Evolutionary conservation across 2,888 invertebrate species (phyloP).

Genomic region (Rotaria magnacalcarata): DNA sequence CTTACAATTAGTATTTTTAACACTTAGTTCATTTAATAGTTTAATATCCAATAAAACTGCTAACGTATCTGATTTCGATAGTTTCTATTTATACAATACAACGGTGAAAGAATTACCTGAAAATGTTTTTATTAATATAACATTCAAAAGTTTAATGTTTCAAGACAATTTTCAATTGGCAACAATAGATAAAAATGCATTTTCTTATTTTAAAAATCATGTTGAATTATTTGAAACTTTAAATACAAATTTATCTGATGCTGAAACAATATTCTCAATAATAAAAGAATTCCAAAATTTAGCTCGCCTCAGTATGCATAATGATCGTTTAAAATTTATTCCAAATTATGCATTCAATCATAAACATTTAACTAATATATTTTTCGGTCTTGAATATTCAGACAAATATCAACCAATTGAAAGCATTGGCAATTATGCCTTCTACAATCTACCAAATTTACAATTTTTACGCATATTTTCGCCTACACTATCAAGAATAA

Average conservation of each 20-base stretch:
- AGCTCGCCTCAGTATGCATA: neutral
- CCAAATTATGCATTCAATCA: slow-evolving; percentile 6
- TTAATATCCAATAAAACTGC: neutral
- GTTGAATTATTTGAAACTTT: neutral
- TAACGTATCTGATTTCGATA: neutral
- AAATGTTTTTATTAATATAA: slow-evolving; percentile 9
- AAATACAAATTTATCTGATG: slow-evolving; percentile 6
- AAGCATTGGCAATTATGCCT: neutral
- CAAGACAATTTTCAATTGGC: neutral
- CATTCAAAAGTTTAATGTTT: slow-evolving; percentile 1
- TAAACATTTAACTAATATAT: neutral
- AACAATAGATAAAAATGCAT: neutral
- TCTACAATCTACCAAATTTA: neutral
- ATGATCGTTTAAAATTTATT: neutral
- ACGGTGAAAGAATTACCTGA: neutral
- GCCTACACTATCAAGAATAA: neutral
- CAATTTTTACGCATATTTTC: neutral
- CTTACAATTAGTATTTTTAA: neutral
- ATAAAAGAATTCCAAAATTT: neutral
- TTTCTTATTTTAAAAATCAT: neutral
- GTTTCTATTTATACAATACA: neutral
- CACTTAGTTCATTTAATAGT: neutral
- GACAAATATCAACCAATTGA: neutral
- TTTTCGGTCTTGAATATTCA: neutral
- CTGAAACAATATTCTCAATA: neutral